Conservation (phyloP, 2,797 vertebrate species). For the Coregonus sp. region DNA sequence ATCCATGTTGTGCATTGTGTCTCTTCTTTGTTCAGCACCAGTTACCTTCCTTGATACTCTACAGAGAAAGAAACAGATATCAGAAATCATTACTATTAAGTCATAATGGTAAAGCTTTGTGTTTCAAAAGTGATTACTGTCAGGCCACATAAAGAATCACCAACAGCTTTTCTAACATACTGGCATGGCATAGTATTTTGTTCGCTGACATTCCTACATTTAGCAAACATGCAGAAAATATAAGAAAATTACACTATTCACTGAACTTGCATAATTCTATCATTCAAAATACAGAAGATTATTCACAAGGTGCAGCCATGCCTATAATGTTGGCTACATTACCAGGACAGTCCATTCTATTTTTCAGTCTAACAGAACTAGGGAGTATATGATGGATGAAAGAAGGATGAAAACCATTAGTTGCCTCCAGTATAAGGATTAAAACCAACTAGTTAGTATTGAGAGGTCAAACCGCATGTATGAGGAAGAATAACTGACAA, state of each 20-base stretch:
- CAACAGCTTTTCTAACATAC: too few relatives aligned
- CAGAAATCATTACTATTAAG: neutral
- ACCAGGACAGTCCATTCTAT: neutral
- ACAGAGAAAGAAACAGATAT: neutral
- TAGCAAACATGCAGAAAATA: neutral
- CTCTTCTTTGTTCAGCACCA: neutral
- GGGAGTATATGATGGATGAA: neutral
- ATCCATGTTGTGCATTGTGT: neutral
- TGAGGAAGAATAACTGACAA: too few relatives aligned
- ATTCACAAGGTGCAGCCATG: neutral
- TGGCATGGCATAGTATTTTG: neutral
- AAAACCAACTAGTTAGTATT: too few relatives aligned
- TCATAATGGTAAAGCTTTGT: neutral
- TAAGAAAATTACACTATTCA: neutral
- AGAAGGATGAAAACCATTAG: too few relatives aligned
- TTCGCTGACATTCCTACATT: neutral
- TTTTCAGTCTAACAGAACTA: neutral
- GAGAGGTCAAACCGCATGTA: too few relatives aligned
- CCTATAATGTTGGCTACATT: neutral
- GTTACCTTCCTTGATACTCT: neutral
- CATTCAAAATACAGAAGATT: too few relatives aligned
- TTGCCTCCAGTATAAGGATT: too few relatives aligned
- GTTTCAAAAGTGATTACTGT: neutral
- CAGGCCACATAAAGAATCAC: too few relatives aligned
- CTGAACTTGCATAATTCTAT: neutral